Percentiles rank a stretch among this genome's conserved stretches.
Evolutionary conservation across 2,797 vertebrate species (phyloP).

Genomic region (Kryptopterus vitreolus): DNA sequence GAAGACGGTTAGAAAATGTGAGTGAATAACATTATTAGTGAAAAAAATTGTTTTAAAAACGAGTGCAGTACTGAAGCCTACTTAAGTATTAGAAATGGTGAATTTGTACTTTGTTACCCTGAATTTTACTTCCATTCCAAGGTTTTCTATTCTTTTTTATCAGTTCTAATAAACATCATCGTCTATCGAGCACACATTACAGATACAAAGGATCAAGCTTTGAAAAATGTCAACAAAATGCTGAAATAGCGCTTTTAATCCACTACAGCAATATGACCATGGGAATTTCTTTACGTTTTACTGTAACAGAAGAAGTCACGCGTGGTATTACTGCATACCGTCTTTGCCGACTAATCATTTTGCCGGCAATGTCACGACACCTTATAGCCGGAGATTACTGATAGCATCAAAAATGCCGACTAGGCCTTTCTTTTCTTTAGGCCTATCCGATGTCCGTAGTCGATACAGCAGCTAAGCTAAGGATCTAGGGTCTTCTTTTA

Average conservation of each 20-base stretch:
- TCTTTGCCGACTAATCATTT: conserved; percentile 2
- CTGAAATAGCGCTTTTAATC: neutral
- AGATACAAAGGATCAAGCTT: neutral
- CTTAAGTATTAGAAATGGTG: no score
- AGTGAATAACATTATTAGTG: no score
- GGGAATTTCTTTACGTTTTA: neutral
- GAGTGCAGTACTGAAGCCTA: no score
- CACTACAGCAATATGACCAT: neutral
- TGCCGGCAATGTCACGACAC: conserved; percentile 7
- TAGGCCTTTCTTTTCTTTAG: conserved; percentile 34
- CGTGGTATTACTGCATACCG: neutral
- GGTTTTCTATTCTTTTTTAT: neutral
- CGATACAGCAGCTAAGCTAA: conserved; percentile 44
- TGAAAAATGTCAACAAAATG: neutral
- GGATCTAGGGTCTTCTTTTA: conserved; percentile 31
- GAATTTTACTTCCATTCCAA: neutral
- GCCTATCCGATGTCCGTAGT: conserved; percentile 37
- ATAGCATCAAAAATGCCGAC: conserved; percentile 18
- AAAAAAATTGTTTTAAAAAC: no score
- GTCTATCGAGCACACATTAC: no score
- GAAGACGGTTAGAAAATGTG: no score
- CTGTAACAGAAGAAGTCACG: conserved; percentile 12
- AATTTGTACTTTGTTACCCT: neutral
- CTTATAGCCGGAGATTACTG: conserved; percentile 24
- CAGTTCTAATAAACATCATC: no score